Conservation (phyloP, 1,140 invertebrate species). For the Penaeus indicus region DNA sequence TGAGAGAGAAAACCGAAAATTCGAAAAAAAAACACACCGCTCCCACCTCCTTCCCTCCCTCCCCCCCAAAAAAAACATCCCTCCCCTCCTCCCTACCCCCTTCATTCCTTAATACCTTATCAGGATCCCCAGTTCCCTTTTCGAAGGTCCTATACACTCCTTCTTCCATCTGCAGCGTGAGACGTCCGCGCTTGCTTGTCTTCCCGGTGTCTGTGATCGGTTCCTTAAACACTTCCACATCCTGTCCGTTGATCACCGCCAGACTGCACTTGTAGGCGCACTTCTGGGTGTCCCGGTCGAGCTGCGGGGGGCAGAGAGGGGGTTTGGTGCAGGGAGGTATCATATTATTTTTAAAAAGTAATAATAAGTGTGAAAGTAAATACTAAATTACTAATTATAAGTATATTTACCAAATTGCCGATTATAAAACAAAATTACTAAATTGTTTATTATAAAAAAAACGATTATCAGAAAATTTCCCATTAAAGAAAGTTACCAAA, state of each 20-base stretch:
- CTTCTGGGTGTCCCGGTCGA: conserved; percentile 74
- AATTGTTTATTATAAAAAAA: too few species aligned
- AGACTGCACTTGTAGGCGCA: conserved; percentile 74
- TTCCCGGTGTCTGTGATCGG: conserved; percentile 63
- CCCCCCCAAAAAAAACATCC: too few species aligned
- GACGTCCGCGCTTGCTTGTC: conserved; percentile 56
- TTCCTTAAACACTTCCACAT: conserved; percentile 51
- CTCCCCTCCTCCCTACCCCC: too few species aligned
- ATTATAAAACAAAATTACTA: too few species aligned
- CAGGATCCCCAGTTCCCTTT: conserved; percentile 18
- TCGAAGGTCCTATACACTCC: conserved; percentile 45
- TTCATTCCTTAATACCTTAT: neutral
- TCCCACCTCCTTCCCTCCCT: too few species aligned
- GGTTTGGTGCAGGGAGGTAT: neutral
- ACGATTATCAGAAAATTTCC: too few species aligned
- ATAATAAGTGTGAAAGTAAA: neutral
- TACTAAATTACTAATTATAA: too few species aligned
- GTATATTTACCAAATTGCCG: too few species aligned
- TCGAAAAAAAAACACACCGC: too few species aligned
- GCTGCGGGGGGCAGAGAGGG: neutral
- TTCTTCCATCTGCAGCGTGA: conserved; percentile 42
- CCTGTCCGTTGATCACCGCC: conserved; percentile 71
- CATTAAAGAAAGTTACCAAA: too few species aligned
- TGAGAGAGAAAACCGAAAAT: too few species aligned
- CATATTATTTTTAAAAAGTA: neutral